phyloP scores from a whole-genome alignment of 2,888 invertebrate genomes.

The Ephialtes manifestator region DNA sequence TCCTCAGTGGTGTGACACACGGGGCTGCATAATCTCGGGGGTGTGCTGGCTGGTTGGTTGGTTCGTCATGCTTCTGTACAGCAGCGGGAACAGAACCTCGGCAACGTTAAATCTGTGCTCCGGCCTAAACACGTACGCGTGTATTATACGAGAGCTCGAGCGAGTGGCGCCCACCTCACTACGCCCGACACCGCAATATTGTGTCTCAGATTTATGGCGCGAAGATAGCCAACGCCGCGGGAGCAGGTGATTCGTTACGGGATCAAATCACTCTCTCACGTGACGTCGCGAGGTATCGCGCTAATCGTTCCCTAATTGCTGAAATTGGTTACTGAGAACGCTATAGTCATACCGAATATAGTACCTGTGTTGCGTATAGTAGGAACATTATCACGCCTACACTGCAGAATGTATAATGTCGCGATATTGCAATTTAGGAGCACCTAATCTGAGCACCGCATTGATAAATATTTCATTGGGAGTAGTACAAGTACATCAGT shows the following conservation, averaged over 20 bases:
- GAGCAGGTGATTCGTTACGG: constrained; percentile 67
- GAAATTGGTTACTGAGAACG: constrained; percentile 71
- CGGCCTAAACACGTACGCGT: constrained; percentile 45
- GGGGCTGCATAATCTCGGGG: constrained; percentile 81
- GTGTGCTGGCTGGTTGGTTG: constrained; percentile 79
- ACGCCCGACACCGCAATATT: constrained; percentile 63
- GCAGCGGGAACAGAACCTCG: constrained; percentile 21
- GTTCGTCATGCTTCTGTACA: constrained; percentile 70
- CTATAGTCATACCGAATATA: constrained; percentile 4
- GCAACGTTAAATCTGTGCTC: constrained; percentile 46
- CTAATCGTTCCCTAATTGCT: constrained; percentile 78
- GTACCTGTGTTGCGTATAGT: background rate
- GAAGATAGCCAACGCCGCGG: constrained; percentile 66
- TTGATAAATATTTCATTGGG: constrained; percentile 64
- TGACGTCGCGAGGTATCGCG: constrained; percentile 72
- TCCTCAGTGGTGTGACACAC: constrained; percentile 83
- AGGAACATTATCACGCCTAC: constrained; percentile 50
- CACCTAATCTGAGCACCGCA: constrained; percentile 55
- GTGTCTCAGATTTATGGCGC: constrained; percentile 71
- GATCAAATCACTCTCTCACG: constrained; percentile 66
- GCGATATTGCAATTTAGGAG: constrained; percentile 62
- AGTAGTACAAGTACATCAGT: constrained; percentile 35
- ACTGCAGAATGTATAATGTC: constrained; percentile 45
- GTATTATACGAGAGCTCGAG: constrained; percentile 47
- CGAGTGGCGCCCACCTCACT: constrained; percentile 33